Evolutionary conservation across 2,797 vertebrate species (phyloP), one percentile per base, ranked within the genome.

Genomic region (Chloroceryle amazona): DNA sequence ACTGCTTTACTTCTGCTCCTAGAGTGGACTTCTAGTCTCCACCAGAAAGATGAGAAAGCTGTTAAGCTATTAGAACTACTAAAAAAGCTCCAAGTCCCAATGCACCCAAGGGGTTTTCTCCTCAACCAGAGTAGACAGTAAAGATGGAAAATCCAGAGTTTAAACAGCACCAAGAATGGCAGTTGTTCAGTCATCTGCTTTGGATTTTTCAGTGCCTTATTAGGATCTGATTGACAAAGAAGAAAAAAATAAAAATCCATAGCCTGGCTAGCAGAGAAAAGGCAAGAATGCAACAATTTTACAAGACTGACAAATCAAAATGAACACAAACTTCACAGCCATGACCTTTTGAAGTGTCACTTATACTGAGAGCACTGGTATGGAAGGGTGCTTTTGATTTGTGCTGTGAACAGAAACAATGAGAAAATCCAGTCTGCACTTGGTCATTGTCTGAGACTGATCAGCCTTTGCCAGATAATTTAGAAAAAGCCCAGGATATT

Each of bases 271-370:
- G 39, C 20, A 62, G 57, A 42, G 44, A 91, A 52, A 72, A 95
- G 44, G 47, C 51, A 91, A 81, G 89, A 89, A 86, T 15, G 10
- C 35, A 89, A 86, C 44, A 68, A 84, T 84, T 96, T 92, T 94
- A 88, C 70, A 86, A 82, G 80, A 51, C 72, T 75, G 81, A 85
- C 81, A 83, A 90, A 90, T 60, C 86, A 89, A 94, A 97, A 88
- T 1, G 23, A 90, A 57, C 54, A 72, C 68, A 75, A 96, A 96
- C 80, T 89, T 52, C 70, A 44, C 57, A 93, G 66, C 44, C 47
- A 14, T 90, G 92, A 96, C 95, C 92, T 97, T 97, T 96, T 83
- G 58, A 94, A 95, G 92, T 87, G 79, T 91, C 89, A 62, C 61
- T 94, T 93, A 46, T 74, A 60, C 54, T 51, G 86, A 82, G 33